Evolutionary conservation across 2,888 invertebrate genomes (phyloP).

Genomic region (Galerucella nymphaeae): DNA sequence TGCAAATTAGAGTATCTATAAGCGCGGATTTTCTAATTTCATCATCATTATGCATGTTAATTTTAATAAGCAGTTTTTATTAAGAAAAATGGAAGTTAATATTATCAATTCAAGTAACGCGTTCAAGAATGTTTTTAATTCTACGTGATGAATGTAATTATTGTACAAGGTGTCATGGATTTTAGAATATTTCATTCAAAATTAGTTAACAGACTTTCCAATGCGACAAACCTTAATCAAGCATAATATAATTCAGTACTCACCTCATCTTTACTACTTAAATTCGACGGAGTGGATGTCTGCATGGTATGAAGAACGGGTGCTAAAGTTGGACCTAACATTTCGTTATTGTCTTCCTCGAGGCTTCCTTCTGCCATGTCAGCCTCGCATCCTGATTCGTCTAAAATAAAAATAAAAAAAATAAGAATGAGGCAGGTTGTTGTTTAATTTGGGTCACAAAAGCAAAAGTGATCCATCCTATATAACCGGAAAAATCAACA

Average conservation of each 20-base stretch:
- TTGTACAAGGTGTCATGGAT: background rate
- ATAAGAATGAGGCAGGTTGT: too few relatives aligned
- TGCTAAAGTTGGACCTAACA: slow-evolving; percentile 68
- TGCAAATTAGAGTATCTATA: slow-evolving; percentile 23
- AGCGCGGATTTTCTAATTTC: slow-evolving; percentile 48
- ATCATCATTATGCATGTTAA: slow-evolving; percentile 41
- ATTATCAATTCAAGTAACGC: slow-evolving; percentile 37
- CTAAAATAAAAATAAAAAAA: slow-evolving; percentile 65
- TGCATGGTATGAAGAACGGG: slow-evolving; percentile 65
- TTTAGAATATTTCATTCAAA: too few relatives aligned
- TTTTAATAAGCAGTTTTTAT: slow-evolving; percentile 43
- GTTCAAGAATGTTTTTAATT: background rate
- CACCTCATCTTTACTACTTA: slow-evolving; percentile 63
- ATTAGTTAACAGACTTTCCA: too few relatives aligned
- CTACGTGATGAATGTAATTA: background rate
- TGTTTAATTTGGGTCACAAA: too few relatives aligned
- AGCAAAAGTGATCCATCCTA: background rate
- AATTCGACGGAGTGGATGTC: slow-evolving; percentile 64
- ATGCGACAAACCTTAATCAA: background rate
- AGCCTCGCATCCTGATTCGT: slow-evolving; percentile 87
- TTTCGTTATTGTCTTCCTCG: slow-evolving; percentile 72
- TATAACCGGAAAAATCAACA: slow-evolving; percentile 16
- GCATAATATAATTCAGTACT: slow-evolving; percentile 18
- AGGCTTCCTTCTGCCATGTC: slow-evolving; percentile 84
- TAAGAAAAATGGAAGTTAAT: slow-evolving; percentile 44